Percentiles rank a stretch among this genome's conserved stretches.
Conservation (phyloP, 2,888 invertebrate genomes). For the Dioctria rufipes region DNA sequence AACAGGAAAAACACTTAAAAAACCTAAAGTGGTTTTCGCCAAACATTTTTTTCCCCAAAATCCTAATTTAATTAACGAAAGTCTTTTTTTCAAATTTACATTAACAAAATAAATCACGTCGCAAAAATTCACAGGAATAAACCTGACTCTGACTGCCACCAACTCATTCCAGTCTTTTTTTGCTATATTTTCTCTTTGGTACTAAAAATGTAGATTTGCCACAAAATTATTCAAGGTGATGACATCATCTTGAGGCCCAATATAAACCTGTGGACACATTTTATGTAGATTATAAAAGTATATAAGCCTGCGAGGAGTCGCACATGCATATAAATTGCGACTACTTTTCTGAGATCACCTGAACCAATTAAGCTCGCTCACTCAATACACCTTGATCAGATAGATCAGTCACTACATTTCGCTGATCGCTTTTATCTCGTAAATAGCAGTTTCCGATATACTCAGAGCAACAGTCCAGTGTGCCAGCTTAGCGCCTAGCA, state of each 20-base stretch:
- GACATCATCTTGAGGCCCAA: constrained; percentile 34
- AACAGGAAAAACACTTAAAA: background rate
- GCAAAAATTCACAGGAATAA: constrained; percentile 39
- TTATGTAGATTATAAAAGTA: constrained; percentile 34
- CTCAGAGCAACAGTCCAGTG: background rate
- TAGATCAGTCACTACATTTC: constrained; percentile 17
- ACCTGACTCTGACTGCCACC: constrained; percentile 15
- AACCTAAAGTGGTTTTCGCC: background rate
- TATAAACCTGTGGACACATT: constrained; percentile 30
- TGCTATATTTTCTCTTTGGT: constrained; percentile 15
- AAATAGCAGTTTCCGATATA: background rate
- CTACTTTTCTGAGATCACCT: constrained; percentile 6
- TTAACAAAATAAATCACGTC: constrained; percentile 5
- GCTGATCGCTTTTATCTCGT: constrained; percentile 1
- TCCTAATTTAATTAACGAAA: background rate
- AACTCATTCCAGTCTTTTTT: constrained; percentile 7
- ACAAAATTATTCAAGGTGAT: constrained; percentile 48
- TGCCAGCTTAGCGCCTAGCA: background rate
- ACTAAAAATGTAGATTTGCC: constrained; percentile 47
- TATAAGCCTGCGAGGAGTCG: constrained; percentile 8
- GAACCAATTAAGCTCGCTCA: constrained; percentile 15
- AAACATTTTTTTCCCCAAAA: background rate
- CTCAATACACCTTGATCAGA: background rate
- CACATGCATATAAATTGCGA: constrained; percentile 17
- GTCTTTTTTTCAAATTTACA: constrained; percentile 3